Evolutionary conservation across 2,113 vertebrate genomes (phyloP), one percentile per base, ranked within the genome.

Genomic region (Euleptes europaea): DNA sequence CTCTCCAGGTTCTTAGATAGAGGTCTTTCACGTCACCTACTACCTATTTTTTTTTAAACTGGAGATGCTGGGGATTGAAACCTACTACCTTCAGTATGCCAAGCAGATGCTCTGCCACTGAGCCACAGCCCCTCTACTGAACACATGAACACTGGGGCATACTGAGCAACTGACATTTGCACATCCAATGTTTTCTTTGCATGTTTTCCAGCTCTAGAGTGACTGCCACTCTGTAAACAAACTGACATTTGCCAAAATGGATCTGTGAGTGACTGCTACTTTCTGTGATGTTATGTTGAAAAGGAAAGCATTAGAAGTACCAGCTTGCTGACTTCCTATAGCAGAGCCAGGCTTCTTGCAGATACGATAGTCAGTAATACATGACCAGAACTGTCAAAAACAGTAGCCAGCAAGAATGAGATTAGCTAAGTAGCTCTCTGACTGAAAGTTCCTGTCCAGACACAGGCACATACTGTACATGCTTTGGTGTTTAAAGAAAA

Each of bases 381-480:
- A 76, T 66, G 17, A 33, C 66, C n/a, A 19, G 3, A 3, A 84
- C 11, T 78, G 65, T 78, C 65, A 70, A 17, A 82, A 72, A 42
- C 15, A 40, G 31, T 33, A 65, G 23, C 42, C 49, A 73, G 23
- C n/a, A 73, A 84, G 51, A 42, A 70, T 38, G 77, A 76, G 80
- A 91, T 85, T 88, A 89, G 81, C 80, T 28, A 75, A 44, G 80
- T n/a, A 75, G 78, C 69, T 83, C 82, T 82, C 76, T 51, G 70
- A 71, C 77, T 78, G 81, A 47, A 67, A 87, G 65, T 86, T 85
- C 88, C 77, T 80, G 76, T 85, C 77, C 72, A 85, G 76, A 71
- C 21, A 13, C 31, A 72, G 21, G 35, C 15, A 31, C 69, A 85
- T 72, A 80, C 14, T 72, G n/a, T 66, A 83, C 74, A 84, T 54